Evolutionary conservation across 2,888 invertebrate species (phyloP).

Genomic region (Steinernema hermaphroditum): DNA sequence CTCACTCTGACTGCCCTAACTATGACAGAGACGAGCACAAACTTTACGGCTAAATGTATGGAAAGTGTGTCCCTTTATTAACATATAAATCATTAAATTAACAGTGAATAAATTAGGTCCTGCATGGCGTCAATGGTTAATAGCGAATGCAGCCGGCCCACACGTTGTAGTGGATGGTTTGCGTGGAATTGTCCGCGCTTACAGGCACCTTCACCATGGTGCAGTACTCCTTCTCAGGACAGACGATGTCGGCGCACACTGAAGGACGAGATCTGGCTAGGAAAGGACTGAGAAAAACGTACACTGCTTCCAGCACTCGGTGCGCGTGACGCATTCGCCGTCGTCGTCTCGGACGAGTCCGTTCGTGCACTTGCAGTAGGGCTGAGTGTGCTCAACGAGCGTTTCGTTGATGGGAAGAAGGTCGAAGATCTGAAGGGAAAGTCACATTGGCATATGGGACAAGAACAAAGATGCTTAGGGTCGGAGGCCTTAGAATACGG

Average conservation of each 20-base stretch:
- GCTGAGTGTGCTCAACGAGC: background rate
- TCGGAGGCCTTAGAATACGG: no score
- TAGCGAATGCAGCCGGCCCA: conserved; percentile 14
- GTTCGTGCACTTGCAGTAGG: conserved; percentile 11
- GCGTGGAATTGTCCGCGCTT: conserved; percentile 1
- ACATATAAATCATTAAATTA: no score
- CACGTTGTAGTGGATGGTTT: conserved; percentile 13
- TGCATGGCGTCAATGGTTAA: background rate
- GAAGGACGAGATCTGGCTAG: background rate
- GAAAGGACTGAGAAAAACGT: background rate
- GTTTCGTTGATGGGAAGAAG: conserved; percentile 4
- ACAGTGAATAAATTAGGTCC: no score
- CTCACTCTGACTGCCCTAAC: no score
- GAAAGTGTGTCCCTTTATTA: no score
- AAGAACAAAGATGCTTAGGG: no score
- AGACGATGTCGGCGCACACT: conserved; percentile 23
- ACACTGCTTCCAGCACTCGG: conserved; percentile 25
- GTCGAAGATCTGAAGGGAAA: conserved; percentile 20
- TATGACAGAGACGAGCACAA: no score
- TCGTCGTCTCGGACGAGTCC: conserved; percentile 24
- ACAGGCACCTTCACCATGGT: conserved; percentile 14
- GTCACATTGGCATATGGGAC: no score
- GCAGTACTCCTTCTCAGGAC: conserved; percentile 1
- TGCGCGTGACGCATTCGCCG: conserved; percentile 3
- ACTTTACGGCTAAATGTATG: no score